Conservation (phyloP, 92 coral and sea anemone genomes). For the Phenganax marumi region DNA sequence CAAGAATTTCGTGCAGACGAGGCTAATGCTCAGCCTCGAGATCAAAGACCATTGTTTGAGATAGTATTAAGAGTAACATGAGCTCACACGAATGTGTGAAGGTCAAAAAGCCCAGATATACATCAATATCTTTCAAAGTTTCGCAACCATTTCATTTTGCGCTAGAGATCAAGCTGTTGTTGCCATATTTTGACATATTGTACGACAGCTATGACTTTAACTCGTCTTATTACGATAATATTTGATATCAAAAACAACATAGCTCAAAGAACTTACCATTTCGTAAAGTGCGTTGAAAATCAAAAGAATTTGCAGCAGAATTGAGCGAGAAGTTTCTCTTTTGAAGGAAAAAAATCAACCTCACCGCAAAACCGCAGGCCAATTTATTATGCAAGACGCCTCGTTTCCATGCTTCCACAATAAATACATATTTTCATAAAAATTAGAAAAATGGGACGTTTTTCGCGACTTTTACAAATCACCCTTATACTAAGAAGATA, state of each 20-base stretch:
- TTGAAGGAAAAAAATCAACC: not conserved
- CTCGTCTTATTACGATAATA: not conserved
- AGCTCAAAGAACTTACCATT: conserved; percentile 11
- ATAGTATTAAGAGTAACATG: no score
- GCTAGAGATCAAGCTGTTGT: no score
- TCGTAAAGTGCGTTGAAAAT: not conserved
- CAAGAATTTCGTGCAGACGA: no score
- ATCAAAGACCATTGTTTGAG: no score
- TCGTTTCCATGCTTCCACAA: conserved; percentile 4
- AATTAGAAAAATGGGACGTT: not conserved
- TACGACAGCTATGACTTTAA: not conserved
- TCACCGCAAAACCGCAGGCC: conserved; percentile 23
- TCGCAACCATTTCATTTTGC: no score
- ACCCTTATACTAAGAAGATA: no score
- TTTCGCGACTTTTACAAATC: not conserved
- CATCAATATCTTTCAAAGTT: no score
- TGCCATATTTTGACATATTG: no score
- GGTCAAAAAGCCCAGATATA: no score
- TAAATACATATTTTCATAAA: not conserved
- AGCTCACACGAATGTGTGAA: no score
- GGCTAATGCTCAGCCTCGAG: no score
- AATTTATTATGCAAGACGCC: not conserved
- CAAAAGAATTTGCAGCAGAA: not conserved
- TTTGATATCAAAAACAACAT: not conserved
- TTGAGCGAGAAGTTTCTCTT: not conserved